phyloP scores from a whole-genome alignment of 2,113 vertebrate genomes.

The Thomomys bottae region DNA sequence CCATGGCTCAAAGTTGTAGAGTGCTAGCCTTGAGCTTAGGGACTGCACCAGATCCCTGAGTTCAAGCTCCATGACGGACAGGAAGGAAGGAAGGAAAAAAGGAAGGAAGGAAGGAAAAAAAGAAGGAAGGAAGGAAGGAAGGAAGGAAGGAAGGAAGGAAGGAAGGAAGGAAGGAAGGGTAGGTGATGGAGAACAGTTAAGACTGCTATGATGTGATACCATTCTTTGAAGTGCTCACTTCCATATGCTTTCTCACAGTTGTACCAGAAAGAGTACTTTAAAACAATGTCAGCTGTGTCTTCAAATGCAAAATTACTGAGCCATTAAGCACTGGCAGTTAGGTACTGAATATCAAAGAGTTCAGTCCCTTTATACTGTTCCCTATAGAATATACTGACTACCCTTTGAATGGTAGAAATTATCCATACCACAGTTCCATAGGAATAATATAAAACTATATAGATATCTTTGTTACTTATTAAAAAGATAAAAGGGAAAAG shows the following conservation, averaged over 20 bases:
- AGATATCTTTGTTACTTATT: slow-evolving; percentile 11
- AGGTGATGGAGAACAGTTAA: background rate
- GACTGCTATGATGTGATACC: background rate
- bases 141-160: too few species aligned
- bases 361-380: background rate
- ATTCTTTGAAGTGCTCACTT: slow-evolving; percentile 21
- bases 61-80: too few species aligned
- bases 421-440: background rate
- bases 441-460: background rate
- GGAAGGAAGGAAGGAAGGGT: background rate
- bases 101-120: too few species aligned
- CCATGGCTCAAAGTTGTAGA: too few species aligned
- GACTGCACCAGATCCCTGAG: too few species aligned
- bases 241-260: background rate
- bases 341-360: background rate
- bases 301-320: slow-evolving; percentile 22
- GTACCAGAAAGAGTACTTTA: background rate
- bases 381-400: background rate
- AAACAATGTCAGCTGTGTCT: background rate
- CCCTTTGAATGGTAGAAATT: background rate
- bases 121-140: too few species aligned
- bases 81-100: too few species aligned
- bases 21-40: too few species aligned
- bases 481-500: background rate
- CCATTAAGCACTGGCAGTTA: background rate